Conservation (phyloP, 2,113 vertebrate species). For the Ptilonorhynchus violaceus region DNA sequence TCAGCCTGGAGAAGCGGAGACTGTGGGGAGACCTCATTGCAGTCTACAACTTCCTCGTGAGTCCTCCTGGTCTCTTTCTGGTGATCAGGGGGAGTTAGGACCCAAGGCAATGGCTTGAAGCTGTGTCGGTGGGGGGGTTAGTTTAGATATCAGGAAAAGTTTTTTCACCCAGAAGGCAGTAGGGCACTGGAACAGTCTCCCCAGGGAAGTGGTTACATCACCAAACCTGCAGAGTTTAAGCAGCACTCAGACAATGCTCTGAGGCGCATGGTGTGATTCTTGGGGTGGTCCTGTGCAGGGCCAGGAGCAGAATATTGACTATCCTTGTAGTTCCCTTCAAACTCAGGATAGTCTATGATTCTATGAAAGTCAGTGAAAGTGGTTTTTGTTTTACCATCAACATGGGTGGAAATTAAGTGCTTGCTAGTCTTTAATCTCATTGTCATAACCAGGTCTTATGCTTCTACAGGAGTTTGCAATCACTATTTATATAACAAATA, state of each 20-base stretch:
- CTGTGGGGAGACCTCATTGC: not conserved
- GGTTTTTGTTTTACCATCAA: not conserved
- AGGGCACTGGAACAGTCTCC: not conserved
- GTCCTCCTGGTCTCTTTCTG: not conserved
- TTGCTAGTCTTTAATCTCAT: not conserved
- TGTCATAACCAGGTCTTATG: not conserved
- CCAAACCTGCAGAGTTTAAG: not conserved
- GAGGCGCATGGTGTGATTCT: not conserved
- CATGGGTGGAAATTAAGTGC: not conserved
- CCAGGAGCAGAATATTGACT: not conserved
- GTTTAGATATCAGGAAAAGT: not conserved
- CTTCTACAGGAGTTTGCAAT: not conserved
- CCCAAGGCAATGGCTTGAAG: not conserved
- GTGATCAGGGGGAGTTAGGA: not conserved
- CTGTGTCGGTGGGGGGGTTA: not conserved
- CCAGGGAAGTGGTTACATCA: not conserved
- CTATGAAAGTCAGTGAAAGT: not conserved
- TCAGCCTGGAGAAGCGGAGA: not conserved
- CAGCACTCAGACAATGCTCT: not conserved
- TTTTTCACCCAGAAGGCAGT: not conserved
- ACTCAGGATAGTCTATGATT: not conserved
- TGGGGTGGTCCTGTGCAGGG: not conserved
- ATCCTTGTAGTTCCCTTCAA: not conserved
- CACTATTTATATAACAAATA: not conserved
- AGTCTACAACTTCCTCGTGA: not conserved